These are phyloP conservation scores for Pseudomugil tenellus DNA, from an alignment of 2,797 vertebrate genomes.

Conservation along the genomic window DNA sequence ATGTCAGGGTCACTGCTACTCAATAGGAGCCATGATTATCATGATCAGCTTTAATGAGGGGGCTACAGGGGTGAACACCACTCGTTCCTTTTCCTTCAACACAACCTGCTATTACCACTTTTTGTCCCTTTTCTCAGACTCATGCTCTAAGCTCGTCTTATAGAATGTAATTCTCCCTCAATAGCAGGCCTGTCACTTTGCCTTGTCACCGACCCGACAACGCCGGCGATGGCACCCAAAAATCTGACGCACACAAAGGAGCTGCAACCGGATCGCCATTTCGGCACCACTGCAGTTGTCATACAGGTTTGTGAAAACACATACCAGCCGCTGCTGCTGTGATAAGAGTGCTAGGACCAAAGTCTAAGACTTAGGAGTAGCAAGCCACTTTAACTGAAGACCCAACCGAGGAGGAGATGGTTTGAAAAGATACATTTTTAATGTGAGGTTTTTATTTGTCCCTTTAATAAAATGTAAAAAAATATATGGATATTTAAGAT, in stretches of 20 bases:
- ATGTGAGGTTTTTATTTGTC: no score
- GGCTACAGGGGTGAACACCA: slow-evolving; percentile 54
- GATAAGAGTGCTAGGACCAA: slow-evolving; percentile 40
- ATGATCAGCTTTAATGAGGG: slow-evolving; percentile 72
- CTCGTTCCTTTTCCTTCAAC: slow-evolving; percentile 54
- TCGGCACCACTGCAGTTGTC: slow-evolving; percentile 36
- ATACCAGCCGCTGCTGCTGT: slow-evolving; percentile 4
- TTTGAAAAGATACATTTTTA: no score
- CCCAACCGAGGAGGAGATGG: no score
- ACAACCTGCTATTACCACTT: slow-evolving; percentile 71
- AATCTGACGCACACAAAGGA: slow-evolving; percentile 37
- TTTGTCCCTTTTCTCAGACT: slow-evolving; percentile 49
- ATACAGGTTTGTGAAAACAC: slow-evolving; percentile 50
- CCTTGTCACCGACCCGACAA: slow-evolving; percentile 45
- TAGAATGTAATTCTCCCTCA: slow-evolving; percentile 68
- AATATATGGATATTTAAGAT: no score
- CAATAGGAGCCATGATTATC: slow-evolving; percentile 69
- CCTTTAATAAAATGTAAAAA: no score
- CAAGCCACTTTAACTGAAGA: background rate
- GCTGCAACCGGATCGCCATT: slow-evolving; percentile 26
- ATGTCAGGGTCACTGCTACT: slow-evolving; percentile 65
- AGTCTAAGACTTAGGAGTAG: background rate
- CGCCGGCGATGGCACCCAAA: slow-evolving; percentile 37
- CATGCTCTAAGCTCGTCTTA: slow-evolving; percentile 29
- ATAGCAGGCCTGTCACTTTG: slow-evolving; percentile 64